phyloP scores from a whole-genome alignment of 1,140 invertebrate species.

The Venturia canescens region DNA sequence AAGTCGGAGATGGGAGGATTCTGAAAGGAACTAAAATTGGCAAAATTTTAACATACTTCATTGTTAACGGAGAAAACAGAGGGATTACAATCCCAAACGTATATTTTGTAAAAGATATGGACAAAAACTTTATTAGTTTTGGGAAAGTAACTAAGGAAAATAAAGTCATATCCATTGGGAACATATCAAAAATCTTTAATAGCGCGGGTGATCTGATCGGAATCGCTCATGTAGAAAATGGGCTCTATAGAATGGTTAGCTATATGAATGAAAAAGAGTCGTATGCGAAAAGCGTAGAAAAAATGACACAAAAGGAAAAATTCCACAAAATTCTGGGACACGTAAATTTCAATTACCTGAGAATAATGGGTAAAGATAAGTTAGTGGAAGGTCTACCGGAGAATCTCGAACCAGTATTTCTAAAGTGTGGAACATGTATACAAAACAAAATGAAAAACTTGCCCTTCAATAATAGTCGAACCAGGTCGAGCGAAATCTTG shows the following conservation, averaged over 20 bases:
- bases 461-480: constrained; percentile 51
- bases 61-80: constrained; percentile 41
- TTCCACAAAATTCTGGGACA: constrained; percentile 51
- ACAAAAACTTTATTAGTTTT: constrained; percentile 53
- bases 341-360: constrained; percentile 53
- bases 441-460: constrained; percentile 54
- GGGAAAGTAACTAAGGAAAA: constrained; percentile 51
- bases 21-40: constrained; percentile 56
- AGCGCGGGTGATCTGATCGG: constrained; percentile 36
- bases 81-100: constrained; percentile 49
- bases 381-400: constrained; percentile 42
- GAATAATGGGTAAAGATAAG: constrained; percentile 47
- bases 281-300: constrained; percentile 5
- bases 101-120: constrained; percentile 53
- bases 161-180: constrained; percentile 45
- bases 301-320: constrained; percentile 52
- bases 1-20: constrained; percentile 57
- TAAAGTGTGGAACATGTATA: constrained; percentile 50
- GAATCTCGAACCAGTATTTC: constrained; percentile 42
- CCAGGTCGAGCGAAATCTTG: constrained; percentile 42
- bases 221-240: constrained; percentile 47
- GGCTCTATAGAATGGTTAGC: constrained; percentile 50
- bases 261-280: constrained; percentile 12
- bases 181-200: constrained; percentile 49
- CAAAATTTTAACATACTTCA: constrained; percentile 48